These are phyloP conservation scores for Semicossyphus pulcher DNA, from an alignment of 2,113 vertebrate species.

Conservation along the genomic window DNA sequence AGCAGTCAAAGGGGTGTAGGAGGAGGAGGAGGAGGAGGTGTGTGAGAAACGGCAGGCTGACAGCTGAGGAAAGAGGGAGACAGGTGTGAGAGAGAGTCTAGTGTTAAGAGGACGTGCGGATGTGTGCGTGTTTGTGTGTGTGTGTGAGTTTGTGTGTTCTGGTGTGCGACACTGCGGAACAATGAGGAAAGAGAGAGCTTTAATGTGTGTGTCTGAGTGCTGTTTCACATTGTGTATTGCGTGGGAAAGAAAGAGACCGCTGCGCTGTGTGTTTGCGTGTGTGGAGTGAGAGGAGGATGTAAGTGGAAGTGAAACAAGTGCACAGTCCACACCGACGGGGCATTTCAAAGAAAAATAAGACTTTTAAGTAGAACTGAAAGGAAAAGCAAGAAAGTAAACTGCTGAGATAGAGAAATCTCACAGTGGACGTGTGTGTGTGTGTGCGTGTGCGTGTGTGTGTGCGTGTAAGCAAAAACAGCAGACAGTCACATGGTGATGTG, in stretches of 20 bases:
- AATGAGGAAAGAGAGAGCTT: neutral
- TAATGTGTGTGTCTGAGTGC: neutral
- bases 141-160: neutral
- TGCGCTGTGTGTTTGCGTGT: neutral
- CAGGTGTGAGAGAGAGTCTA: conserved; percentile 7
- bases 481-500: neutral
- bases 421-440: neutral
- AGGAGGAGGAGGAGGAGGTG: conserved; percentile 4
- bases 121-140: neutral
- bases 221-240: conserved; percentile 17
- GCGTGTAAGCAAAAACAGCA: neutral
- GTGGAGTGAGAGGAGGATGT: neutral
- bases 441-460: neutral
- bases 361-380: neutral
- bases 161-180: neutral
- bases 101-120: neutral
- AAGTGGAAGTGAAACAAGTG: conserved; percentile 18
- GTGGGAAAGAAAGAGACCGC: neutral
- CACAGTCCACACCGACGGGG: neutral
- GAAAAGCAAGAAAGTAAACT: neutral
- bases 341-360: neutral
- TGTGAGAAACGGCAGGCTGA: conserved; percentile 23
- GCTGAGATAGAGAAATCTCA: neutral
- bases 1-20: neutral
- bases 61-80: conserved; percentile 13